phyloP scores from a whole-genome alignment of 2,797 vertebrate species.

The Chelon auratus region DNA sequence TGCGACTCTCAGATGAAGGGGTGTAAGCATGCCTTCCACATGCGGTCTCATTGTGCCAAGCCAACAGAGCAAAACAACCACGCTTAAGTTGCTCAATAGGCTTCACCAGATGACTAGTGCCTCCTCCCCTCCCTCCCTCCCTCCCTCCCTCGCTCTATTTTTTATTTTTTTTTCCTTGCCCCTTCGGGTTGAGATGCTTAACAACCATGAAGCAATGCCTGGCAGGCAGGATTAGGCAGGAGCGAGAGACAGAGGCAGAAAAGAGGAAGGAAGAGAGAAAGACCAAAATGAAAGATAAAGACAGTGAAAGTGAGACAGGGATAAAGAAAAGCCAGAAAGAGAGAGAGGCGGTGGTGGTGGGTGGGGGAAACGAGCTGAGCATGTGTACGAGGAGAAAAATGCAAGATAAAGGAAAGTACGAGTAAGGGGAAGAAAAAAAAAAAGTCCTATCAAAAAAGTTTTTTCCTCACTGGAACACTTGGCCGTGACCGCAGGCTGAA shows the following conservation, averaged over 20 bases:
- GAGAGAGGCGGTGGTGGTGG: constrained; percentile 20
- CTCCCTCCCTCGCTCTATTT: constrained; percentile 30
- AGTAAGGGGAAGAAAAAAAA: constrained; percentile 25
- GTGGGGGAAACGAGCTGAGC: constrained; percentile 5
- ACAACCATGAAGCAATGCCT: constrained; percentile 82
- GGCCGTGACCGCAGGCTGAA: constrained; percentile 83
- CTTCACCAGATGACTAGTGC: constrained; percentile 71
- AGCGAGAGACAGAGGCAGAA: constrained; percentile 52
- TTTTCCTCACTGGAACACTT: constrained; percentile 71
- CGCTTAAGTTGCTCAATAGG: constrained; percentile 77
- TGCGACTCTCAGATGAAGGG: constrained; percentile 63
- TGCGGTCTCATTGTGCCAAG: constrained; percentile 75
- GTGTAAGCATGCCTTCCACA: constrained; percentile 78
- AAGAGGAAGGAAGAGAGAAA: constrained; percentile 55
- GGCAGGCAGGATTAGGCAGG: constrained; percentile 79
- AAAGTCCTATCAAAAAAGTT: constrained; percentile 52
- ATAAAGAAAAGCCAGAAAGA: constrained; percentile 43
- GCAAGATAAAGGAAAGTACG: constrained; percentile 56
- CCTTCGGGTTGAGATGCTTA: constrained; percentile 79
- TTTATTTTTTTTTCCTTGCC: constrained; percentile 14
- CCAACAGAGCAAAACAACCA: constrained; percentile 80
- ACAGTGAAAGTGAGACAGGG: constrained; percentile 58
- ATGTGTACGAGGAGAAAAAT: constrained; percentile 25
- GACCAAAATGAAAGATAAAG: constrained; percentile 58
- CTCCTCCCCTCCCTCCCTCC: constrained; percentile 44